These are phyloP conservation scores for Machaerirhynchus nigripectus DNA, from an alignment of 2,113 vertebrate species.

Conservation along the genomic window DNA sequence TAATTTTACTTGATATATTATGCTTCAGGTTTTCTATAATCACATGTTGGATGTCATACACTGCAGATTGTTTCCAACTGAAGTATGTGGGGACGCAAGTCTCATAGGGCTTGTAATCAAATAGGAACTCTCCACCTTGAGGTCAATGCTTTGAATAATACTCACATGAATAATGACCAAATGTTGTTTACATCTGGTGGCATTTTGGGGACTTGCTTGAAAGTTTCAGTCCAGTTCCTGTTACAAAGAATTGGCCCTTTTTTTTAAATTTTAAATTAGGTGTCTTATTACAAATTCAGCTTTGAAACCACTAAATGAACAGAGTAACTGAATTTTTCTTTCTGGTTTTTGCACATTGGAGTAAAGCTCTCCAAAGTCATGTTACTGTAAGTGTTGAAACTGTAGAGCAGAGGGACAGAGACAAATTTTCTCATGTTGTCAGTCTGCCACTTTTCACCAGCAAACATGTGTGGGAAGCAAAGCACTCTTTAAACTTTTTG, in stretches of 20 bases:
- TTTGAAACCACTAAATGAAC: background rate
- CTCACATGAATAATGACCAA: slow-evolving; percentile 32
- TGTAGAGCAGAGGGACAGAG: background rate
- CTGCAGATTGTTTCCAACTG: slow-evolving; percentile 59
- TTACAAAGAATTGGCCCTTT: background rate
- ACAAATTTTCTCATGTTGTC: background rate
- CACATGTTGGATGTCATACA: slow-evolving; percentile 26
- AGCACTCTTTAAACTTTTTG: background rate
- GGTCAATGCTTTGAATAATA: slow-evolving; percentile 46
- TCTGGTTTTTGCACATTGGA: background rate
- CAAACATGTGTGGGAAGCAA: background rate
- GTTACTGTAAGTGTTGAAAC: background rate
- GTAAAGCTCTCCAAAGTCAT: background rate
- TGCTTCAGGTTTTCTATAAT: slow-evolving; percentile 40
- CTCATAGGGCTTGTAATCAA: slow-evolving; percentile 43
- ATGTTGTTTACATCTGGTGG: slow-evolving; percentile 42
- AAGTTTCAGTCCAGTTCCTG: background rate
- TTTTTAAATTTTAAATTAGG: background rate
- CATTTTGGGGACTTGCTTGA: background rate
- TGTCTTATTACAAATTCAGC: background rate
- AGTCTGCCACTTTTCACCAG: background rate
- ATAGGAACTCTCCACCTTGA: slow-evolving; percentile 24
- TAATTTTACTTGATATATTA: slow-evolving; percentile 57
- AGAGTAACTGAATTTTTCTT: background rate
- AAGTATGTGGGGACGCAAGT: slow-evolving; percentile 27